Evolutionary conservation across 2,888 invertebrate genomes (phyloP).

Genomic region (Halocaridina rubra): DNA sequence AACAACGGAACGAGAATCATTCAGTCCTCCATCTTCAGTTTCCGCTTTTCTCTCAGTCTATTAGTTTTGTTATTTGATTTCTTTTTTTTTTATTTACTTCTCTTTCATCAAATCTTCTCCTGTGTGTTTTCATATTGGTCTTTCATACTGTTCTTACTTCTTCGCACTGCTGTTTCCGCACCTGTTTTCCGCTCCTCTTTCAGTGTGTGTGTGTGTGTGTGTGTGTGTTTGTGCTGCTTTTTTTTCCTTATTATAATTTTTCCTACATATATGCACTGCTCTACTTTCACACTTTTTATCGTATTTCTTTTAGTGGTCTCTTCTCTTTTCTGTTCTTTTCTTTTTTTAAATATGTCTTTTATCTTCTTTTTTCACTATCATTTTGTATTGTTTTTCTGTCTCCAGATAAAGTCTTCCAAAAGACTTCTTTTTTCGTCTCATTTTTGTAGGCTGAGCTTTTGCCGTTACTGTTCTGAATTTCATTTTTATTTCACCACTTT

Average conservation of each 20-base stretch:
- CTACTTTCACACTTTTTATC: neutral
- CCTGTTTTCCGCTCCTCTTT: neutral
- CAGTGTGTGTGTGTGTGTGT: too few relatives aligned
- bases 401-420: too few relatives aligned
- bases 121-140: neutral
- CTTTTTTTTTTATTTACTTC: neutral
- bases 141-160: neutral
- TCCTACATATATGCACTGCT: neutral
- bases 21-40: neutral
- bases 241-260: neutral
- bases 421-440: too few relatives aligned
- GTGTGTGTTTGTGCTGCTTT: too few relatives aligned
- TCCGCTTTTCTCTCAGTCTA: neutral
- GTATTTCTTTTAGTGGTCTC: neutral
- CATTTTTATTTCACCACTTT: too few relatives aligned
- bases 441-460: too few relatives aligned
- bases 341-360: neutral
- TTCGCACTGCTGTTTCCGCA: neutral
- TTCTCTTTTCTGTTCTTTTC: neutral
- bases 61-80: neutral
- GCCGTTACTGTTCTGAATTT: too few relatives aligned
- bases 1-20: neutral
- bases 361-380: neutral
- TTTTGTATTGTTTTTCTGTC: neutral
- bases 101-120: neutral